Percentiles rank a stretch among this genome's conserved stretches.
These are phyloP conservation scores for Papilio demoleus DNA, from an alignment of 2,888 invertebrate species.

Conservation along the genomic window DNA sequence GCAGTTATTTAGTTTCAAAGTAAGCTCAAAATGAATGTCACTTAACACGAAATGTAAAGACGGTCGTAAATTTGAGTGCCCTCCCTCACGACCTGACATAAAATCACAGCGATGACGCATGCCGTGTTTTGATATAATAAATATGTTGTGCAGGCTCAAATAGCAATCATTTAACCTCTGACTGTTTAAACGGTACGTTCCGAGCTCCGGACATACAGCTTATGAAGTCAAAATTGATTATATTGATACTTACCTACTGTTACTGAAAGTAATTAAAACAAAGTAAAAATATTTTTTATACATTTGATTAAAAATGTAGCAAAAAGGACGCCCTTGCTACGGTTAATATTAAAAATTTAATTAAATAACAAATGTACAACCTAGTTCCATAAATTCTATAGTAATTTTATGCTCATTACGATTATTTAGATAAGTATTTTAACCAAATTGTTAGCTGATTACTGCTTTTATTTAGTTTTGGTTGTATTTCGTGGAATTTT, in stretches of 20 bases:
- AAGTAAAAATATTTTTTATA: not conserved
- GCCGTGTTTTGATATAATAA: slow-evolving; percentile 30
- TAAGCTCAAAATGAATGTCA: slow-evolving; percentile 22
- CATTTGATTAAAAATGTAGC: not conserved
- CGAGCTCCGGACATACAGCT: not conserved
- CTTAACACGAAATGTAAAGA: slow-evolving; percentile 22
- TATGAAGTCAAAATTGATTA: not conserved
- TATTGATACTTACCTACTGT: not conserved
- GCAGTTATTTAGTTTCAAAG: slow-evolving; percentile 12
- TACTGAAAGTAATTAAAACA: not conserved
- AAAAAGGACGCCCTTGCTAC: too few relatives aligned
- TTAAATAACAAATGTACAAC: too few relatives aligned
- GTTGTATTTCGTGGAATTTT: not conserved
- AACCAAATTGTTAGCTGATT: too few relatives aligned
- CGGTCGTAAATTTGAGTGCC: slow-evolving; percentile 33
- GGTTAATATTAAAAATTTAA: too few relatives aligned
- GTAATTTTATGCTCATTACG: too few relatives aligned
- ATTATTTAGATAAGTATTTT: too few relatives aligned
- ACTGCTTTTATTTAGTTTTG: not conserved
- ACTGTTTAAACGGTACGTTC: slow-evolving; percentile 23
- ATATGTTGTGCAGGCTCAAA: slow-evolving; percentile 16
- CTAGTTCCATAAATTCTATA: too few relatives aligned
- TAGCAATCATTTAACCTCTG: slow-evolving; percentile 26
- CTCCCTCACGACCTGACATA: slow-evolving; percentile 22
- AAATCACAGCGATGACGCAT: slow-evolving; percentile 32